Conservation (phyloP, 2,888 invertebrate species). For the Anoplius nigerrimus region DNA sequence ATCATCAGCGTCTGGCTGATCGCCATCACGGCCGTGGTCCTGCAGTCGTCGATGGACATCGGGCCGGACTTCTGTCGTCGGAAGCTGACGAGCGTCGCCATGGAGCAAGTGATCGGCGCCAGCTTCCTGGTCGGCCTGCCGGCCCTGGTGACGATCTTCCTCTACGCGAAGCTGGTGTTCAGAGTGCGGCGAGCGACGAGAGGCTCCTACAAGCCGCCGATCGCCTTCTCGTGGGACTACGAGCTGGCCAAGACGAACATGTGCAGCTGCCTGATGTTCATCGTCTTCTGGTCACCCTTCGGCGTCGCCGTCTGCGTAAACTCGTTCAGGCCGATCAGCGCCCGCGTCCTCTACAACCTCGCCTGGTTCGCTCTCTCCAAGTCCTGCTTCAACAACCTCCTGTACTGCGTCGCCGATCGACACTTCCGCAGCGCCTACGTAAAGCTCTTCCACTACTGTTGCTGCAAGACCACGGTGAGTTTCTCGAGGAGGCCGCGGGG, state of each 20-base stretch:
- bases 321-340: slow-evolving; percentile 76
- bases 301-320: slow-evolving; percentile 79
- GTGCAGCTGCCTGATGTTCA: slow-evolving; percentile 80
- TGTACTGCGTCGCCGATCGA: slow-evolving; percentile 81
- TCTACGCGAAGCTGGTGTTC: slow-evolving; percentile 77
- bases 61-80: slow-evolving; percentile 84
- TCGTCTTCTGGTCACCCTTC: slow-evolving; percentile 83
- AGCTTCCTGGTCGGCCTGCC: slow-evolving; percentile 80
- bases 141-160: slow-evolving; percentile 77
- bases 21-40: slow-evolving; percentile 77
- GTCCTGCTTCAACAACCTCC: slow-evolving; percentile 81
- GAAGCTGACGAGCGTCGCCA: slow-evolving; percentile 76
- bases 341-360: slow-evolving; percentile 80
- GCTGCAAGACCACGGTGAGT: slow-evolving; percentile 85
- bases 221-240: slow-evolving; percentile 80
- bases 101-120: slow-evolving; percentile 78
- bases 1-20: slow-evolving; percentile 78
- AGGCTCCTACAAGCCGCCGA: slow-evolving; percentile 80
- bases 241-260: slow-evolving; percentile 81
- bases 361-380: slow-evolving; percentile 84
- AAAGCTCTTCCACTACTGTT: slow-evolving; percentile 87
- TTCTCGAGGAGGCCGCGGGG: slow-evolving; percentile 80
- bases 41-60: slow-evolving; percentile 79
- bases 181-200: slow-evolving; percentile 77
- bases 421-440: slow-evolving; percentile 84